Percentiles rank a stretch among this genome's conserved stretches.
phyloP scores from a whole-genome alignment of 2,888 invertebrate species.

The Mycalesis mineus region DNA sequence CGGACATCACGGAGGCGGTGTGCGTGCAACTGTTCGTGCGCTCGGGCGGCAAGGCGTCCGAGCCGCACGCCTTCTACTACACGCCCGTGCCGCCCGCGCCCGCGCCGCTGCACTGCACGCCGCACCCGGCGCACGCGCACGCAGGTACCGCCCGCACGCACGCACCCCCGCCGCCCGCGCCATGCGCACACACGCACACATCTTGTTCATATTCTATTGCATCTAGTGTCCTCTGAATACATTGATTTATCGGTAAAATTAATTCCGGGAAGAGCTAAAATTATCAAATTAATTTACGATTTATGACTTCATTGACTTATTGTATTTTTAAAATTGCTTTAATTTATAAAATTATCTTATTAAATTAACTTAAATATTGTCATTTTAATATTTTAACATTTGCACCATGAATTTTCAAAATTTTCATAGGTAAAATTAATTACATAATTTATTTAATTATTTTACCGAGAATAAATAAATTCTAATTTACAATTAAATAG shows the following conservation, averaged over 20 bases:
- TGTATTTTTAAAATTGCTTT: too few relatives aligned
- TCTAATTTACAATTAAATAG: too few relatives aligned
- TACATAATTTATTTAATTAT: too few relatives aligned
- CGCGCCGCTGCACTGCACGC: constrained; percentile 41
- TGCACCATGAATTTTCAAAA: too few relatives aligned
- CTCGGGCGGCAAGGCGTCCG: constrained; percentile 91
- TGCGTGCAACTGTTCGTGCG: constrained; percentile 87
- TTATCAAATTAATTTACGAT: too few relatives aligned
- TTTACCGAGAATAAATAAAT: too few relatives aligned
- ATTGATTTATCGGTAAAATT: neutral
- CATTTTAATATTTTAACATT: too few relatives aligned
- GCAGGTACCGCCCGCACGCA: constrained; percentile 39
- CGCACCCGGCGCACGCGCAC: constrained; percentile 46
- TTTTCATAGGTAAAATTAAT: too few relatives aligned
- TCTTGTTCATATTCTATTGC: neutral
- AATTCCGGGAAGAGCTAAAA: too few relatives aligned
- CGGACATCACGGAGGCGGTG: constrained; percentile 83
- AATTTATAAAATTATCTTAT: too few relatives aligned
- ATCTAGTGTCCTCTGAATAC: neutral
- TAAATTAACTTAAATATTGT: too few relatives aligned
- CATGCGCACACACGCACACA: neutral
- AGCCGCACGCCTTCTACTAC: constrained; percentile 90
- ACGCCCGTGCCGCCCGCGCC: constrained; percentile 74
- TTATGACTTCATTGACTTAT: too few relatives aligned
- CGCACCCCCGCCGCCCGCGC: constrained; percentile 8